Conservation (phyloP, 2,113 vertebrate genomes). For the Stigmatopora argus region DNA sequence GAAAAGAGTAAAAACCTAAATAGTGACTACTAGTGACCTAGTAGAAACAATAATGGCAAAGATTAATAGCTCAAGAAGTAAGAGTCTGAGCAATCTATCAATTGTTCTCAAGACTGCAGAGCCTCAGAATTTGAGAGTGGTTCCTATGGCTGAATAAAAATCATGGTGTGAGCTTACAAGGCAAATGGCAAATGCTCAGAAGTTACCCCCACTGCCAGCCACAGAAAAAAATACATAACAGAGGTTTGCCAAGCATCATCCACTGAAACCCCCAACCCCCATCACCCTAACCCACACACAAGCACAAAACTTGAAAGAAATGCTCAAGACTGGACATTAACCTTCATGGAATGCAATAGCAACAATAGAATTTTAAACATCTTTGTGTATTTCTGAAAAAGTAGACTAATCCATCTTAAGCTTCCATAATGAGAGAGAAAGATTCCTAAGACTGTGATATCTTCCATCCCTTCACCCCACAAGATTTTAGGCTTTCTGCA, state of each 20-base stretch:
- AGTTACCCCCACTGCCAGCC: slow-evolving; percentile 13
- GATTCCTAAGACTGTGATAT: slow-evolving; percentile 70
- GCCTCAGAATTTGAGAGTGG: slow-evolving; percentile 45
- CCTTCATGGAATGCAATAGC: slow-evolving; percentile 39
- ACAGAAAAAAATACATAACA: slow-evolving; percentile 3
- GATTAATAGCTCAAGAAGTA: slow-evolving; percentile 60
- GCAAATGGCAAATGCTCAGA: slow-evolving; percentile 43
- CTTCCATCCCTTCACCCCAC: slow-evolving; percentile 63
- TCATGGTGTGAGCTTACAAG: slow-evolving; percentile 51
- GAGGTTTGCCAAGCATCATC: no score
- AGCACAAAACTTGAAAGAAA: slow-evolving; percentile 16
- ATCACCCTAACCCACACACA: neutral
- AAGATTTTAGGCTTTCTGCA: slow-evolving; percentile 68
- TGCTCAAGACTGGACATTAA: slow-evolving; percentile 45
- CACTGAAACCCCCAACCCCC: no score
- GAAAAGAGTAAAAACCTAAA: slow-evolving; percentile 35
- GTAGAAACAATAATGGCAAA: slow-evolving; percentile 60
- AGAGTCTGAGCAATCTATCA: slow-evolving; percentile 60
- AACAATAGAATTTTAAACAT: slow-evolving; percentile 64
- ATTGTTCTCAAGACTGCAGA: slow-evolving; percentile 41
- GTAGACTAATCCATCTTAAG: slow-evolving; percentile 67
- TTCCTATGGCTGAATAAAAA: slow-evolving; percentile 48
- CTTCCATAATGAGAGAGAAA: slow-evolving; percentile 64
- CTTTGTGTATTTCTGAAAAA: slow-evolving; percentile 57
- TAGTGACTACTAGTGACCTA: slow-evolving; percentile 49